Percentiles rank a stretch among this genome's conserved stretches.
These are phyloP conservation scores for Gavialis gangeticus DNA, from an alignment of 2,113 vertebrate genomes.

Conservation along the genomic window DNA sequence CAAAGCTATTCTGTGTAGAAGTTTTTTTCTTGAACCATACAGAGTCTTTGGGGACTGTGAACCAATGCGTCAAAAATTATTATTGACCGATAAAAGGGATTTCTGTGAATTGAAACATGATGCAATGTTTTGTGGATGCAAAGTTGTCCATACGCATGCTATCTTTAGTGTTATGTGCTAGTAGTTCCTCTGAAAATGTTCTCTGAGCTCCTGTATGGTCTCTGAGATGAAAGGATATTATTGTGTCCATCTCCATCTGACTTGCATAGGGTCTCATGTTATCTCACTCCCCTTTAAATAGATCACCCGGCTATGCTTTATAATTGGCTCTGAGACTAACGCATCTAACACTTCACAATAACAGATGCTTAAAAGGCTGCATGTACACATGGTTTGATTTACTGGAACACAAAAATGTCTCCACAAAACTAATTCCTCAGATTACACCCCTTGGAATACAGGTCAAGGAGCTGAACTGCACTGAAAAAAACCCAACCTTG, in stretches of 20 bases:
- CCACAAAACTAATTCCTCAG: neutral
- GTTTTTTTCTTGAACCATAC: neutral
- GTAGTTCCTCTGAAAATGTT: neutral
- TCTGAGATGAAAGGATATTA: neutral
- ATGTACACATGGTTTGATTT: neutral
- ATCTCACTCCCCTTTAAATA: neutral
- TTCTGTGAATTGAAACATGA: neutral
- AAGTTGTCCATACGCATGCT: neutral
- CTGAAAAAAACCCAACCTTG: neutral
- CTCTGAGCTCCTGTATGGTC: neutral
- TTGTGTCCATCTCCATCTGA: neutral
- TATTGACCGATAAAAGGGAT: accelerated
- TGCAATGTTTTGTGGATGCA: neutral
- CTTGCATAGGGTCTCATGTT: neutral
- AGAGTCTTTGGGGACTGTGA: neutral
- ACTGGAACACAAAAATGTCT: neutral
- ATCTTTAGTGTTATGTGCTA: neutral
- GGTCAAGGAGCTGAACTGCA: slow-evolving; percentile 49
- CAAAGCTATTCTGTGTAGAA: neutral
- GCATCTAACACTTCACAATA: neutral
- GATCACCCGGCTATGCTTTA: neutral
- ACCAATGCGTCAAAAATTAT: neutral
- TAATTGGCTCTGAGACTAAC: neutral
- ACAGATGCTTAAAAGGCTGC: neutral
- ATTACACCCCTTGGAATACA: slow-evolving; percentile 15